A percentile compares a stretch with the other conserved stretches of the same genome.
These are phyloP conservation scores for Oscheius sp. DNA, from an alignment of 2,888 invertebrate genomes.

Conservation along the genomic window DNA sequence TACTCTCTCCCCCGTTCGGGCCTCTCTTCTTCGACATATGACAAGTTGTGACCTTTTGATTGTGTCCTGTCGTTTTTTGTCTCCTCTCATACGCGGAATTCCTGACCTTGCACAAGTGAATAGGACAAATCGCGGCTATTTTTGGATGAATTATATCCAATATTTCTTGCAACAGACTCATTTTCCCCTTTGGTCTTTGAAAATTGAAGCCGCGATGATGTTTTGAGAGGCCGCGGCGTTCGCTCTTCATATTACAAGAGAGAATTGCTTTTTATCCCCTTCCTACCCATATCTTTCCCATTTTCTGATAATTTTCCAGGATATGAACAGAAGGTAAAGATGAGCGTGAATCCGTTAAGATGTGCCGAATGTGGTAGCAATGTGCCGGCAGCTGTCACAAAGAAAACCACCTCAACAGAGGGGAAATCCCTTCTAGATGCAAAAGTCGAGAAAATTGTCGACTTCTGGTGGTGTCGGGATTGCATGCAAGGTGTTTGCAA, in stretches of 20 bases:
- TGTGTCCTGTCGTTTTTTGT: conserved; percentile 21
- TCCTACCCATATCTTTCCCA: background rate
- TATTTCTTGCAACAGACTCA: background rate
- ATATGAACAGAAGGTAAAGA: conserved; percentile 7
- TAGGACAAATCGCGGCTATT: background rate
- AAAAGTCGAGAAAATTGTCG: conserved; percentile 36
- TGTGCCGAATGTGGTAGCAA: conserved; percentile 52
- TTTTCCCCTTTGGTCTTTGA: too few species aligned
- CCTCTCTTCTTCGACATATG: background rate
- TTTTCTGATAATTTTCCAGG: background rate
- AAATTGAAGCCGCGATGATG: too few species aligned
- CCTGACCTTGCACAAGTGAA: background rate
- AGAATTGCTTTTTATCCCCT: too few species aligned
- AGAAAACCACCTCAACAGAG: background rate
- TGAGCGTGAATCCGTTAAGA: conserved; percentile 8
- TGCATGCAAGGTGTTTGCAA: conserved; percentile 60
- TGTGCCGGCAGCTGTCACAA: conserved; percentile 16
- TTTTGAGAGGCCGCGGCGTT: too few species aligned
- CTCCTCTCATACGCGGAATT: conserved; percentile 9
- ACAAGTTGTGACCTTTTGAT: conserved; percentile 1
- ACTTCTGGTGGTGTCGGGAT: conserved; percentile 64
- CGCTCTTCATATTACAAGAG: too few species aligned
- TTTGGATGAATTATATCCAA: background rate
- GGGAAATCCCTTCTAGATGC: background rate
- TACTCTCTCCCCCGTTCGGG: background rate